phyloP scores from a whole-genome alignment of 2,888 invertebrate genomes.

The Polydrusus pterygomalis region DNA sequence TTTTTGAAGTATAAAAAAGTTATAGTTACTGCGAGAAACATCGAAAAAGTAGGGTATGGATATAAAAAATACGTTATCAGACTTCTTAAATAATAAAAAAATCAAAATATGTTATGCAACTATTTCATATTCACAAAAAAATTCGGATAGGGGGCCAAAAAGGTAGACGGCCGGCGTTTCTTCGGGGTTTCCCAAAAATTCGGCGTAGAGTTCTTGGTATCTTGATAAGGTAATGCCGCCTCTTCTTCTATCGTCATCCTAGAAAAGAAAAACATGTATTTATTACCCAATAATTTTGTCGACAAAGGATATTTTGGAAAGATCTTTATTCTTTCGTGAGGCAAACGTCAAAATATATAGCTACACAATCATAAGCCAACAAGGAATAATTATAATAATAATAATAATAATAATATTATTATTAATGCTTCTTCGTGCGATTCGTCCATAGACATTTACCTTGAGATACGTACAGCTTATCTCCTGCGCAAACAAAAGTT shows the following conservation, averaged over 20 bases:
- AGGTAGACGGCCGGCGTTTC: constrained; percentile 84
- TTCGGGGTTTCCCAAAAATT: constrained; percentile 85
- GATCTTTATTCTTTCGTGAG: too few relatives aligned
- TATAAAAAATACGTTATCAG: constrained; percentile 24
- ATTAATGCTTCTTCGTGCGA: too few relatives aligned
- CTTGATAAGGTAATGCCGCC: constrained; percentile 86
- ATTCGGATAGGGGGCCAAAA: constrained; percentile 83
- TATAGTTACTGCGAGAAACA: not conserved
- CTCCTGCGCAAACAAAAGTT: too few relatives aligned
- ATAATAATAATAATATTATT: too few relatives aligned
- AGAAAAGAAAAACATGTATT: constrained; percentile 62
- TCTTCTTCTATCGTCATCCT: constrained; percentile 88
- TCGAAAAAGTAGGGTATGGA: not conserved
- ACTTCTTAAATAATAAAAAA: constrained; percentile 4
- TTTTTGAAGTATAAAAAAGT: constrained; percentile 12
- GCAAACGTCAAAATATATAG: too few relatives aligned
- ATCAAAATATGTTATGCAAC: constrained; percentile 35
- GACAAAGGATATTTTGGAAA: too few relatives aligned
- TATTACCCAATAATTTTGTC: too few relatives aligned
- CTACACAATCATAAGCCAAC: too few relatives aligned
- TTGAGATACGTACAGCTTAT: too few relatives aligned
- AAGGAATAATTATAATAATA: too few relatives aligned
- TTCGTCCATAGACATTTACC: too few relatives aligned
- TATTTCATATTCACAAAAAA: constrained; percentile 64
- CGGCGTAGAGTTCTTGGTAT: constrained; percentile 89